A percentile compares a stretch with the other conserved stretches of the same genome.
Conservation (phyloP, 2,113 vertebrate genomes). For the Seriola rivoliana region DNA sequence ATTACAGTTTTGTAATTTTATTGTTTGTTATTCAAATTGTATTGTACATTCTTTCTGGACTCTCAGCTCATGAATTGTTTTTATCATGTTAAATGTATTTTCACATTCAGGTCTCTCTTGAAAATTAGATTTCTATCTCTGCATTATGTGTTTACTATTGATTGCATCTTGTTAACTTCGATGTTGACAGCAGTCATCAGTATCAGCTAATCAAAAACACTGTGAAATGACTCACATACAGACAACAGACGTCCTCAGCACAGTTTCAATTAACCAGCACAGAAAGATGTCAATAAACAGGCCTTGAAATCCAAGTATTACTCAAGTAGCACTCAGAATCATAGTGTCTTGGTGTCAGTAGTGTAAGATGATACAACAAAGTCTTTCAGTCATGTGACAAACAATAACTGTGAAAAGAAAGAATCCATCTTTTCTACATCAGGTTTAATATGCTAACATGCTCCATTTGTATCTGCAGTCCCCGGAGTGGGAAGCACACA, state of each 20-base stretch:
- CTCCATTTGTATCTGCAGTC: constrained; percentile 26
- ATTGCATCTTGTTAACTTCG: no score
- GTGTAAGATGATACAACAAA: not conserved
- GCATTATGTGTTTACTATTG: no score
- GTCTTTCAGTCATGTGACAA: not conserved
- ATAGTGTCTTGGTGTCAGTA: no score
- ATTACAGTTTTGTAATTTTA: no score
- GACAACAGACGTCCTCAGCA: not conserved
- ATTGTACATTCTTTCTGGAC: no score
- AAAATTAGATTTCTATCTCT: no score
- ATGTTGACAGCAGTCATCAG: no score
- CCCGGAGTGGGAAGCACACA: constrained; percentile 6
- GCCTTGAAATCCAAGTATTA: not conserved
- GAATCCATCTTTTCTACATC: constrained; percentile 12
- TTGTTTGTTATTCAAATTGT: no score
- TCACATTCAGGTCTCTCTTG: no score
- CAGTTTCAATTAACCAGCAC: not conserved
- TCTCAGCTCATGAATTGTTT: no score
- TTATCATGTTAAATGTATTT: no score
- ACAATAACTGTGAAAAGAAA: not conserved
- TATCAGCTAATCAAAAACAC: no score
- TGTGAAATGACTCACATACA: constrained; percentile 6
- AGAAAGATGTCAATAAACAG: not conserved
- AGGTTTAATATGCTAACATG: not conserved
- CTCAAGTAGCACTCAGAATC: not conserved